Conservation (phyloP, 2,797 vertebrate species). For the Perodicticus potto region DNA sequence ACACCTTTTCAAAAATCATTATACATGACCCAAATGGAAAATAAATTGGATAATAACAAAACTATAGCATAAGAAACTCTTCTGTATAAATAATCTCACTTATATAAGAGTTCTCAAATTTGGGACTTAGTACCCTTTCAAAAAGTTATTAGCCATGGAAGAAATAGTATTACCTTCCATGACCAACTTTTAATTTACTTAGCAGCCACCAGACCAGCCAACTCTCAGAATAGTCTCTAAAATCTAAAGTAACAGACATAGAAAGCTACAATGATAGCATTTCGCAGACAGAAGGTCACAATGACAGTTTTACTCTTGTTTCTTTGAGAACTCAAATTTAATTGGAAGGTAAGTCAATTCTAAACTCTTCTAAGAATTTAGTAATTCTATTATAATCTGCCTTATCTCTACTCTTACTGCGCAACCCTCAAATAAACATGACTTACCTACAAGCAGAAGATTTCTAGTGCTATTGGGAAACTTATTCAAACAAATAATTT, state of each 20-base stretch:
- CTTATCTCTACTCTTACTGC: background rate
- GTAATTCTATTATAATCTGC: background rate
- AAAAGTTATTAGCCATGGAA: background rate
- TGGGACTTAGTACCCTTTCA: background rate
- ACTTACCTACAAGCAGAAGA: background rate
- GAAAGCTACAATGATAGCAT: background rate
- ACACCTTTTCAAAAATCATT: background rate
- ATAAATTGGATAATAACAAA: background rate
- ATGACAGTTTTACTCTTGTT: background rate
- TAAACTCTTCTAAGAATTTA: conserved; percentile 28
- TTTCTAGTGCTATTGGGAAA: background rate
- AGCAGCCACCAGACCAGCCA: background rate
- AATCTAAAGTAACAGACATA: conserved; percentile 17
- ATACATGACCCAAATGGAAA: background rate
- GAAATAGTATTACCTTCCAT: background rate
- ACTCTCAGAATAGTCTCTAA: background rate
- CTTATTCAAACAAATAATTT: background rate
- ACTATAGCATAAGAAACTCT: background rate
- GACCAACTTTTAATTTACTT: conserved; percentile 34
- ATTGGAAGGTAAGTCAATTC: background rate
- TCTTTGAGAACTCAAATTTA: conserved; percentile 8
- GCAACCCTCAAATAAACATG: background rate
- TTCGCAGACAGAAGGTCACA: background rate
- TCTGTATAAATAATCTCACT: background rate
- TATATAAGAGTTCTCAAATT: background rate